Base-by-base conservation (phyloP, 2,888 invertebrate species). In the Agrotis segetum region DNA sequence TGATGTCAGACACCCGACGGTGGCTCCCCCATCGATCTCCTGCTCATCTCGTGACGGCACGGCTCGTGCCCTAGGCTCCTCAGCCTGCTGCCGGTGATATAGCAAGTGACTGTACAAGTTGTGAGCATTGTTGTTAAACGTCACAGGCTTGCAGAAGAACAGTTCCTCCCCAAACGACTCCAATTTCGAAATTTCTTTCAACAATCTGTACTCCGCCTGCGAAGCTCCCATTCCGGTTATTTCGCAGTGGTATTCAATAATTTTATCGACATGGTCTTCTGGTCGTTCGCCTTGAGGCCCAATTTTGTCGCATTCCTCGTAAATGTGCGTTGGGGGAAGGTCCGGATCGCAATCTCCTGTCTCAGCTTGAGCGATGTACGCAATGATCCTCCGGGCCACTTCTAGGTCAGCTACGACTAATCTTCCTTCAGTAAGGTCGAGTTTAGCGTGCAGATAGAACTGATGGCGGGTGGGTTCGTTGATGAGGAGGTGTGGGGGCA, bases 381-480 rank as follows among this genome's bases (percentile, higher is more conserved):
- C 98, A 56, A 98, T 97, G 80, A 98, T 96, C 86, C 97, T 97
- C 58, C 97, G 97, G 7, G 97, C 97, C 44, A 97, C 97, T 85
- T 97, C 96, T 95, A 97, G 97, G 87, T 98, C 97, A 21, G 97
- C 96, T 13, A 98, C 97, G 69, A 97, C 97, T 19, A 98, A 96
- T 73, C 97, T 97, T 21, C 97, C 98, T 89, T 98, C 98, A 61
- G 97, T 95, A 81, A 98, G 94, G 90, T 98, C 98, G 55, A 97
- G 96, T 87, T 97, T 97, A 3, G 98, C 98, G 92, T 99, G 98
- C 82, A 98, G 97, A 91, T 98, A 99, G 93, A 99, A 99, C 91
- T 98, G 97, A 92, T 98, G 98, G 97, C 98, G 97, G 29, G 98
- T 98, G 53, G 97, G 97, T 90, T 98, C 98, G 93, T 98, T 98